Evolutionary conservation across 1,140 invertebrate genomes (phyloP), one percentile per base, ranked within the genome.

Genomic region (Sitophilus oryzae): DNA sequence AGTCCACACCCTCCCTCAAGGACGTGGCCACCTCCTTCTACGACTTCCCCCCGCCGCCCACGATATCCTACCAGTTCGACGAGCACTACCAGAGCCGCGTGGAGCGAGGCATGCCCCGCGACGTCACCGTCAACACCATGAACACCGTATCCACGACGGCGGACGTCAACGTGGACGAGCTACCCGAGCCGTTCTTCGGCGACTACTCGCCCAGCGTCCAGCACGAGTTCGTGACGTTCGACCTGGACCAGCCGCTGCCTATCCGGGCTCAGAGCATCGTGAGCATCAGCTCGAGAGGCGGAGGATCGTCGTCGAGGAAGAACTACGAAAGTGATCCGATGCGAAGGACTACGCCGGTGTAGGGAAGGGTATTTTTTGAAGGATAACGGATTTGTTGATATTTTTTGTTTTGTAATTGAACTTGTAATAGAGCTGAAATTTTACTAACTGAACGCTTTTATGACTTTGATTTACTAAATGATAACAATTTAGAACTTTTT

Each of bases 11-110:
- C 3, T 79, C 77, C 0, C 56, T 80, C n/a, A 78, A 79, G 63
- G 78, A 80, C 59, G 69, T 79, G 10, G 76, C 77, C 1, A 73
- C 72, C 1, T 77, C 72, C 1, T 77, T 76, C 15, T 79, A 79
- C 57, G 79, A 79, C 15, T 79, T 79, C 54, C 76, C 75, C 35
- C 68, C 69, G 19, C 77, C 77, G 8, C 76, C 75, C 10, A 71
- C 69, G 52, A 71, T 71, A 58, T 69, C 66, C 46, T 71, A 71
- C 34, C 68, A 71, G 56, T 70, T 70, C 54, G 64, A 69, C 37
- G 64, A 67, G 38, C 58, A 59, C 38, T 65, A 63, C 47, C 52
- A 56, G 20, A 64, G 58, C 55, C 52, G 56, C 44, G n/a, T n/a
- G n/a, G 53, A 58, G 35, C 43, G 56, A 37, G 43, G 2, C 19